Base-by-base conservation (phyloP, 2,888 invertebrate genomes). In the Caenorhabditis parvicauda region DNA sequence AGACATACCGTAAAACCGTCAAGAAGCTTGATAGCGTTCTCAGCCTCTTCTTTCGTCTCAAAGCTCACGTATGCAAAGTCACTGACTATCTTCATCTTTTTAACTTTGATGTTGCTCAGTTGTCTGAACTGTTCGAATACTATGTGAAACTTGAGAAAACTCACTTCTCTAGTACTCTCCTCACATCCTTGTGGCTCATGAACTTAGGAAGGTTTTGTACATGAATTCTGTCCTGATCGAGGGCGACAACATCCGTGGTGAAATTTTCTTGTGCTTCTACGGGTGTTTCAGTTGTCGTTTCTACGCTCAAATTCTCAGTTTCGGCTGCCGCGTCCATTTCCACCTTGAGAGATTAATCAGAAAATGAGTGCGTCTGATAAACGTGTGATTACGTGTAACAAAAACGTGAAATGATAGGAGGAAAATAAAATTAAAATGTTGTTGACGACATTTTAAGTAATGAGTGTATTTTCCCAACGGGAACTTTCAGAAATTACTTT, bases 131-230 rank as follows among this genome's bases (percentile, higher is more conserved):
- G 14, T 35, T 1, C 6, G 14, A 19, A 42, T 22, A 49, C 19
- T 14, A 44, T 42, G 12, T 29, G 14, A 39, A 19, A 24, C 19
- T 38, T n/a, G n/a, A n/a, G n/a, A 44, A 12, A 32, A 57, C 71
- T 59, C 41, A 79, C 78, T 72, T 76, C 21, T 69, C 67, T 3
- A 78, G 43, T 1, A 73, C 21, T 38, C 70, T 67, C 28, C 67
- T 72, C 38, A 77, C 66, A 42, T 72, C 72, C 17, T 72, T 69
- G 47, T 63, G 67, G 9, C 70, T 72, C 14, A 75, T 43, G 37
- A 64, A 67, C 12, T 49, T 49, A 1, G 76, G 75, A 6, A 77
- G 46, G 38, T 75, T 77, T 29, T 60, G 53, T 6, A 77, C 47
- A 50, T 75, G 73, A 1, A 77, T 59, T 50, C 76, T 56, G 43